These are phyloP conservation scores for Tachuris rubrigastra DNA, from an alignment of 2,113 vertebrate species.

Conservation along the genomic window DNA sequence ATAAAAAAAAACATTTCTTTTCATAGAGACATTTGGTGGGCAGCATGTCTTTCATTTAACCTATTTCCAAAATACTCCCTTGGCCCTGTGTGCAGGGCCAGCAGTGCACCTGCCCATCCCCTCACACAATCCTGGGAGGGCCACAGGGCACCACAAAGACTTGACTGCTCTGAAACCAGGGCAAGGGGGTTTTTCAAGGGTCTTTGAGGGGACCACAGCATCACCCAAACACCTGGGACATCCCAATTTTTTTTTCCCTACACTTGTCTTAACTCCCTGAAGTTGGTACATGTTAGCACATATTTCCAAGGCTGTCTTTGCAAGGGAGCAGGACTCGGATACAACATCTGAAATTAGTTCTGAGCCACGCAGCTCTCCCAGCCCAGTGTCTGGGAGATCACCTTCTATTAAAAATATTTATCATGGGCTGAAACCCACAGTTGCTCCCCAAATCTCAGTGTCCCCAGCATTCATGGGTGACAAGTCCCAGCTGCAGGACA, in stretches of 20 bases:
- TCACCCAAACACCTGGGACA: not conserved
- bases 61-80: not conserved
- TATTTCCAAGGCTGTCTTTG: not conserved
- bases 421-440: not conserved
- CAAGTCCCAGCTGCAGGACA: not conserved
- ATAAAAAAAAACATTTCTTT: not conserved
- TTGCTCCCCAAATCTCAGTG: not conserved
- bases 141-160: not conserved
- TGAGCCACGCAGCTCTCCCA: not conserved
- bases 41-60: slow-evolving; percentile 1
- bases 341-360: not conserved
- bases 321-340: not conserved
- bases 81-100: not conserved
- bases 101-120: not conserved
- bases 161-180: not conserved
- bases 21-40: not conserved
- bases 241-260: not conserved
- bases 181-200: not conserved
- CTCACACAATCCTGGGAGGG: fast-evolving
- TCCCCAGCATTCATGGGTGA: fast-evolving
- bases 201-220: not conserved
- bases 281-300: not conserved
- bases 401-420: not conserved
- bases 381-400: not conserved
- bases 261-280: not conserved